Percentiles rank a stretch among this genome's conserved stretches.
phyloP scores from a whole-genome alignment of 2,888 invertebrate species.

The Helleia helle region DNA sequence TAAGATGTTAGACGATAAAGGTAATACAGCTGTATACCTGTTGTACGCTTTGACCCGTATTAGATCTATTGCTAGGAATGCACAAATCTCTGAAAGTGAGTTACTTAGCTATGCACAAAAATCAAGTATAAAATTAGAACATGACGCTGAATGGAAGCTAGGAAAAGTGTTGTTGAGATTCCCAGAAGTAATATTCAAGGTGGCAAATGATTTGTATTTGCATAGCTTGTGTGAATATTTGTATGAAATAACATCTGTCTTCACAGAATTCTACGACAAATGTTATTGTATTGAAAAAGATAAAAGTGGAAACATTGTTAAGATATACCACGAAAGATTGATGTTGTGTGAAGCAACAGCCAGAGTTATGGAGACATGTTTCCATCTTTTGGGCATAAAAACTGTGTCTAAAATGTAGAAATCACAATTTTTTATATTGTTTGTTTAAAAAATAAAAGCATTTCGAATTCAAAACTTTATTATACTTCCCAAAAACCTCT shows the following conservation, averaged over 20 bases:
- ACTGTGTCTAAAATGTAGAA: constrained; percentile 93
- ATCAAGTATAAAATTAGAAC: constrained; percentile 79
- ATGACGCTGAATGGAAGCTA: constrained; percentile 96
- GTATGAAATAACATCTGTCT: constrained; percentile 93
- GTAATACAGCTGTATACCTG: constrained; percentile 98
- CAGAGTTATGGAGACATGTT: constrained; percentile 87
- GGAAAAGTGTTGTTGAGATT: constrained; percentile 90
- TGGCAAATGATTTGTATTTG: constrained; percentile 85
- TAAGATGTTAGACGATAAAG: constrained; percentile 99
- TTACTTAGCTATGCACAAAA: constrained; percentile 76
- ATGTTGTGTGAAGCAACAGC: constrained; percentile 95
- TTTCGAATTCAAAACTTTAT: constrained; percentile 35
- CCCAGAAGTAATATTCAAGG: constrained; percentile 88
- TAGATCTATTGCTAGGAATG: constrained; percentile 88
- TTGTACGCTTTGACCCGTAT: constrained; percentile 96
- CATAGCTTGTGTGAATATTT: constrained; percentile 96
- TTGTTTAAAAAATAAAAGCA: constrained; percentile 20
- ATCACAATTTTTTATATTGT: constrained; percentile 13
- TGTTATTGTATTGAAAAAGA: constrained; percentile 99
- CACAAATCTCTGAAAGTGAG: constrained; percentile 77
- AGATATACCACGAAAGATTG: constrained; percentile 89
- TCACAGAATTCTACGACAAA: constrained; percentile 97
- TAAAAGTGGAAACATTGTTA: constrained; percentile 83
- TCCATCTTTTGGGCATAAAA: constrained; percentile 92
- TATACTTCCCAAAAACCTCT: constrained; percentile 65